A percentile compares a stretch with the other conserved stretches of the same genome.
Evolutionary conservation across 1,140 invertebrate genomes (phyloP).

Genomic region (Rhyzopertha dominica): DNA sequence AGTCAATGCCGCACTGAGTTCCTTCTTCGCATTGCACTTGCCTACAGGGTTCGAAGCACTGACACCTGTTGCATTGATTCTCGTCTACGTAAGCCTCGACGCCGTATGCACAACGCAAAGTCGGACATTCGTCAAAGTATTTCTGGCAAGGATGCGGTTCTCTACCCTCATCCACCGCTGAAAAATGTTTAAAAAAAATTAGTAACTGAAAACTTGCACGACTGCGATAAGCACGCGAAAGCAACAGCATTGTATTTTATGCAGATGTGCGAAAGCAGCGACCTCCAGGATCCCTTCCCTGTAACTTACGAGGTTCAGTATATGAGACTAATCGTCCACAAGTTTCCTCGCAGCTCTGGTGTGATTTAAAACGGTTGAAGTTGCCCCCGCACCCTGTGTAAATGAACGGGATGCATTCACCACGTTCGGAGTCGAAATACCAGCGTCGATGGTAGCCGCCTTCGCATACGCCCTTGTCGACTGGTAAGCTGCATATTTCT

Average conservation of each 20-base stretch:
- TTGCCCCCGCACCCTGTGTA: conserved; percentile 80
- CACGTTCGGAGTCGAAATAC: conserved; percentile 71
- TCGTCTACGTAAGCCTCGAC: conserved; percentile 62
- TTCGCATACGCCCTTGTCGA: conserved; percentile 67
- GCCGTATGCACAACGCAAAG: conserved; percentile 68
- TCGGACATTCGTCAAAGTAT: conserved; percentile 54
- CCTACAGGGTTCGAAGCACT: conserved; percentile 72
- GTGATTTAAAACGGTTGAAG: conserved; percentile 70
- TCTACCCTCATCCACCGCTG: conserved; percentile 36
- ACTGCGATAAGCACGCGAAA: not conserved
- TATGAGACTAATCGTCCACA: conserved; percentile 50
- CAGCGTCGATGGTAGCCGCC: conserved; percentile 60
- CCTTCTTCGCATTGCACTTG: conserved; percentile 56
- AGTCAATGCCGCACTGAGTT: conserved; percentile 62
- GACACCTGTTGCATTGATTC: conserved; percentile 66
- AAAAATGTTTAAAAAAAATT: conserved; percentile 10
- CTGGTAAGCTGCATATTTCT: conserved; percentile 61
- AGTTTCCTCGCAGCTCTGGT: conserved; percentile 60
- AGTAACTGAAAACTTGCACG: too few relatives aligned
- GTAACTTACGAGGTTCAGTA: conserved; percentile 45
- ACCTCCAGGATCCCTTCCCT: too few relatives aligned
- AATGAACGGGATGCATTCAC: conserved; percentile 69
- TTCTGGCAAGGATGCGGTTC: conserved; percentile 51
- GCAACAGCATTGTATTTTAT: too few relatives aligned
- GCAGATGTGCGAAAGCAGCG: too few relatives aligned